A percentile compares a stretch with the other conserved stretches of the same genome.
These are phyloP conservation scores for Thalpophila matura DNA, from an alignment of 2,888 invertebrate genomes.

Conservation along the genomic window DNA sequence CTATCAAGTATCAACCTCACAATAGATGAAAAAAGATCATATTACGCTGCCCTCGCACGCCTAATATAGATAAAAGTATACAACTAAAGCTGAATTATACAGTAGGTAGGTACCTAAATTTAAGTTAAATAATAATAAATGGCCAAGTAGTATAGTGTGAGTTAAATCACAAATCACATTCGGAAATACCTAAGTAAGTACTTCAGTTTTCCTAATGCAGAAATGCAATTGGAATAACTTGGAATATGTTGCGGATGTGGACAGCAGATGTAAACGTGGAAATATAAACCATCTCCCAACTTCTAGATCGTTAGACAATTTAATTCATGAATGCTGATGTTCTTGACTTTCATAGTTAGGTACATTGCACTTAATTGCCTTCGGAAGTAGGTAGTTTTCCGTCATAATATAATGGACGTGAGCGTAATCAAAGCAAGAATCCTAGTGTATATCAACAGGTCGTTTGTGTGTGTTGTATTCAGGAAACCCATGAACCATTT, in stretches of 20 bases:
- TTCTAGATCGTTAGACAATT: conserved; percentile 19
- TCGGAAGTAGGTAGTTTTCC: conserved; percentile 53
- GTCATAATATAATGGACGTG: conserved; percentile 39
- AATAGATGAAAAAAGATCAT: background rate
- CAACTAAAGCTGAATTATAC: background rate
- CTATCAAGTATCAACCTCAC: background rate
- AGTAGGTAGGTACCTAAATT: no score
- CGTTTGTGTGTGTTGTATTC: conserved; percentile 53
- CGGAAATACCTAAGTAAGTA: no score
- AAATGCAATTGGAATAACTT: background rate
- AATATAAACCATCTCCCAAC: background rate
- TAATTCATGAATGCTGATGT: conserved; percentile 32
- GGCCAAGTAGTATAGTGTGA: no score
- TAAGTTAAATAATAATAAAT: no score
- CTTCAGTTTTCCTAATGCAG: background rate
- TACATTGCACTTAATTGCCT: conserved; percentile 48
- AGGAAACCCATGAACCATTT: conserved; percentile 72
- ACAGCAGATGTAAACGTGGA: conserved; percentile 13
- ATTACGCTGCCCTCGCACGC: background rate
- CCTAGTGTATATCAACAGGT: conserved; percentile 31
- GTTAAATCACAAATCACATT: no score
- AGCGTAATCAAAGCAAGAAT: conserved; percentile 43
- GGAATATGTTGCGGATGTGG: background rate
- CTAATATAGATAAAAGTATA: background rate
- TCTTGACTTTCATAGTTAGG: conserved; percentile 42